A percentile compares a stretch with the other conserved stretches of the same genome.
Conservation (phyloP, 2,888 invertebrate genomes). For the Hydroisotoma schaefferi region DNA sequence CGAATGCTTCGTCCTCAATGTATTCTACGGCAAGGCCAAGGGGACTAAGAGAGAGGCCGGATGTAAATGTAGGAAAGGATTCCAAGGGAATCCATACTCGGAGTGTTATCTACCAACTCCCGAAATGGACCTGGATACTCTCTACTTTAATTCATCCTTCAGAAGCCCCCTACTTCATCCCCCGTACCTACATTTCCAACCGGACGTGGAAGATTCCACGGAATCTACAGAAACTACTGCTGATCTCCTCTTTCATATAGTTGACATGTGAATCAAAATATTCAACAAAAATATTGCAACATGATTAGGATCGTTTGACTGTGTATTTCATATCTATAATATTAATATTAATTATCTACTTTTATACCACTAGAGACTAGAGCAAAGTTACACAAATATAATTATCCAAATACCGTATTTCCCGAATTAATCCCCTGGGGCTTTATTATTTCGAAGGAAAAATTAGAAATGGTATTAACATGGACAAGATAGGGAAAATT, state of each 20-base stretch:
- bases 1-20: slow-evolving; percentile 28
- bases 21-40: slow-evolving; percentile 18
- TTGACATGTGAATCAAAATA: slow-evolving; percentile 8
- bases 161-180: background rate
- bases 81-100: slow-evolving; percentile 21
- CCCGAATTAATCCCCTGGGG: no score
- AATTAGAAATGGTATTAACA: no score
- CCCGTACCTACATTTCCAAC: background rate
- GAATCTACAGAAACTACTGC: background rate
- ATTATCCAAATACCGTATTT: no score
- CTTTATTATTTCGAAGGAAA: no score
- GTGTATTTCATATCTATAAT: no score
- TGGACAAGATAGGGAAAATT: no score
- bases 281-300: no score
- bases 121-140: slow-evolving; percentile 17
- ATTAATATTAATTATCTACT: no score
- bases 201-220: background rate
- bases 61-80: slow-evolving; percentile 11
- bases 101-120: slow-evolving; percentile 17
- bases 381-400: background rate
- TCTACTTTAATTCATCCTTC: slow-evolving; percentile 25
- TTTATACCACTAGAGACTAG: background rate
- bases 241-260: background rate
- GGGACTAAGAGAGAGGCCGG: slow-evolving; percentile 16
- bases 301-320: no score